Evolutionary conservation across 2,888 invertebrate species (phyloP), one percentile per base, ranked within the genome.

Genomic region (Sinohyriopsis cumingii): DNA sequence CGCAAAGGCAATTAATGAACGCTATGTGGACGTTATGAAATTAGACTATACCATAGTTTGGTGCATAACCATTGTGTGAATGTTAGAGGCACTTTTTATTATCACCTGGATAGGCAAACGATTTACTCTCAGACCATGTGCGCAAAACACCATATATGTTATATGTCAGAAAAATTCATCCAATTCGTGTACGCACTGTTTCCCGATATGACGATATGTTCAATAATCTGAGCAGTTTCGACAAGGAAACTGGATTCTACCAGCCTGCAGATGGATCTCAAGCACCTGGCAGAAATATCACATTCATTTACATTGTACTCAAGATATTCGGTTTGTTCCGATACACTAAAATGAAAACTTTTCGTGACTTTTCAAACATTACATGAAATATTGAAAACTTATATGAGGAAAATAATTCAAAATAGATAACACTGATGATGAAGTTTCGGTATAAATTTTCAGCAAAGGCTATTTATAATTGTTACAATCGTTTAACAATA

Each of bases 201-300:
- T 1, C 56, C 15, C 7, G 22, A 72, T 71, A 69, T n/a, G 75
- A 70, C n/a, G 67, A 69, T n/a, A 75, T 75, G 75, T 65, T 75
- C 12, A 75, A 75, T 55, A 72, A 72, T 61, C 75, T 72, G 60
- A 67, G 72, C 9, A 72, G 75, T 1, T 75, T 75, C n/a, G 69
- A 72, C 66, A 69, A 69, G 25, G 72, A 72, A 57, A 75, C 75
- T 9, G 72, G 72, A 55, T 69, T 66, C 45, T 75, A 69, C 56
- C 64, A 70, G n/a, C 72, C 72, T 4, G 62, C 64, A 22, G 67
- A 67, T 15, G 68, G 72, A 1, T 72, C 69, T 24, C 75, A 75
- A 22, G 71, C 75, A 4, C 69, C 75, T 54, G 68, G 69, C 19
- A 70, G 72, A n/a, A 75, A 72, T 7, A 9, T 33, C 33, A 33